Conservation (phyloP, 1,140 invertebrate species). For the Pogonomyrmex barbatus region DNA sequence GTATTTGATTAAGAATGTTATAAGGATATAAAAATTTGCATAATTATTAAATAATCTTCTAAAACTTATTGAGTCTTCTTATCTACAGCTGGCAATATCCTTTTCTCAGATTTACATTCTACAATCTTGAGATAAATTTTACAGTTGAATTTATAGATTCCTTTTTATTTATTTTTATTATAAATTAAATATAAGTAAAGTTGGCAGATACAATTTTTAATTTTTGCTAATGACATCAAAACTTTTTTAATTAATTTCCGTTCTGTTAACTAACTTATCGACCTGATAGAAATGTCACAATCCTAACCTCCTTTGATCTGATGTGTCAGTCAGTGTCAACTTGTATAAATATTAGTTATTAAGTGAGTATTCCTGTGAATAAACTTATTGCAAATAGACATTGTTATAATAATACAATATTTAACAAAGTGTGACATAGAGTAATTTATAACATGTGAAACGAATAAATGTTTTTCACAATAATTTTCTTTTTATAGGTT, state of each 20-base stretch:
- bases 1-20: too few relatives aligned
- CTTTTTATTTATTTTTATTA: not conserved
- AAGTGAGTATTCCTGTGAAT: slow-evolving; percentile 2
- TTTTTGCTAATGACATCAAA: too few relatives aligned
- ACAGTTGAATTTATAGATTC: not conserved
- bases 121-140: not conserved
- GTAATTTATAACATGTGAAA: not conserved
- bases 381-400: not conserved
- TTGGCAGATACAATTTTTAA: not conserved
- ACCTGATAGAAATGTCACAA: not conserved
- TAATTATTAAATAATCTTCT: too few relatives aligned
- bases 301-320: not conserved
- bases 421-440: not conserved
- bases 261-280: slow-evolving; percentile 4
- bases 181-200: not conserved
- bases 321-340: not conserved
- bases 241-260: too few relatives aligned
- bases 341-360: not conserved
- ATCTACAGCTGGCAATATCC: not conserved
- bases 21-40: too few relatives aligned
- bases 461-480: not conserved
- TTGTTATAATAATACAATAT: not conserved
- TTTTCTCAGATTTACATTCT: not conserved
- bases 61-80: not conserved
- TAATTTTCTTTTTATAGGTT: slow-evolving; percentile 27